A percentile compares a stretch with the other conserved stretches of the same genome.
These are phyloP conservation scores for Archaeoteleia sp. DNA, from an alignment of 2,888 invertebrate species.

Conservation along the genomic window DNA sequence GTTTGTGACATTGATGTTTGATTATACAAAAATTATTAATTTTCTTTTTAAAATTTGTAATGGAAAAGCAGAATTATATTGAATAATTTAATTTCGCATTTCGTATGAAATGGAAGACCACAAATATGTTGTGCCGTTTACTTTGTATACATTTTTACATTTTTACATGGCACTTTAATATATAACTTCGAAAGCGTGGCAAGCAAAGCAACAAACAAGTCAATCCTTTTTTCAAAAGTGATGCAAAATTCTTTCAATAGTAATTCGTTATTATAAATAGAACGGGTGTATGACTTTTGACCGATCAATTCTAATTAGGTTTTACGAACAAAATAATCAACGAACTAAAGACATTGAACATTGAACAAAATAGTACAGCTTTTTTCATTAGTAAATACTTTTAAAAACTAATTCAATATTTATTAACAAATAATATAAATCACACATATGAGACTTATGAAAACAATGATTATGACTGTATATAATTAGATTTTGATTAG, in stretches of 20 bases:
- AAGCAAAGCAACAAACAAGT: constrained; percentile 26
- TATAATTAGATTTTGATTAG: no score
- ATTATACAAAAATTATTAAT: constrained; percentile 17
- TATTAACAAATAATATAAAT: no score
- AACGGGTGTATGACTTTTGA: no score
- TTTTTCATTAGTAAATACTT: no score
- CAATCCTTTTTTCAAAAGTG: constrained; percentile 23
- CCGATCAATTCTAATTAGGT: no score
- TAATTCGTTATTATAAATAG: constrained; percentile 25
- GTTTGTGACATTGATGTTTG: no score
- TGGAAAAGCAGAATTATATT: constrained; percentile 12
- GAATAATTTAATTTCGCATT: constrained; percentile 18
- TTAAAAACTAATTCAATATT: no score
- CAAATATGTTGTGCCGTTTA: constrained; percentile 16
- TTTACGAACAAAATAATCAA: no score
- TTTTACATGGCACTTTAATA: constrained; percentile 31
- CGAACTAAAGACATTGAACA: no score
- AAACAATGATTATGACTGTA: no score
- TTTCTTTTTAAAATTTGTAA: constrained; percentile 8
- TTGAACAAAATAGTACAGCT: no score
- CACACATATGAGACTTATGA: no score
- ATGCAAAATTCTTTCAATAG: constrained; percentile 15
- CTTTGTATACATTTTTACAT: constrained; percentile 13
- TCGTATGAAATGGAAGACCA: constrained; percentile 24
- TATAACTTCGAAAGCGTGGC: constrained; percentile 15